phyloP scores from a whole-genome alignment of 2,113 vertebrate genomes.

The Oxygymnocypris stewartii region DNA sequence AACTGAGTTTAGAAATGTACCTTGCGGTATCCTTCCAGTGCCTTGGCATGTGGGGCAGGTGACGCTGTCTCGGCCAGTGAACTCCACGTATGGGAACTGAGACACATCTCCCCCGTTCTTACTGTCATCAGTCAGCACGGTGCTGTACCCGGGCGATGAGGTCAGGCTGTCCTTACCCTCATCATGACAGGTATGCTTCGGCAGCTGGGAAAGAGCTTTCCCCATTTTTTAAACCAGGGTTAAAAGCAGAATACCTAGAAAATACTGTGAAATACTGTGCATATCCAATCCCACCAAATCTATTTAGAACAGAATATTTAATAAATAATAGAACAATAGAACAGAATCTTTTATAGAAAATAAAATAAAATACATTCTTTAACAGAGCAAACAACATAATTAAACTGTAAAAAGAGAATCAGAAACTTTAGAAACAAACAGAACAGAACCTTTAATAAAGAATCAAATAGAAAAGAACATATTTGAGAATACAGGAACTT shows the following conservation, averaged over 20 bases:
- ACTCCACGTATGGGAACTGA: conserved; percentile 97
- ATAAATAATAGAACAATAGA: not conserved
- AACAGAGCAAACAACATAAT: not conserved
- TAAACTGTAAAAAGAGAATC: not conserved
- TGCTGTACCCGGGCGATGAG: conserved; percentile 67
- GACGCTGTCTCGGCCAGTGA: conserved; percentile 95
- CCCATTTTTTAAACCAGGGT: conserved; percentile 79
- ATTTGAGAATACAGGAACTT: not conserved
- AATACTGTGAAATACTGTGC: not conserved
- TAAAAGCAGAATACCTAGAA: not conserved
- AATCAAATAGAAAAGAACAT: not conserved
- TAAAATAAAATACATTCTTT: not conserved
- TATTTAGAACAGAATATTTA: not conserved
- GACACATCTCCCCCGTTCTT: conserved; percentile 88
- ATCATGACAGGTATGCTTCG: conserved; percentile 78
- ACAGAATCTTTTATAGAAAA: too few species aligned
- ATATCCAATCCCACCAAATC: not conserved
- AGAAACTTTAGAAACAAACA: not conserved
- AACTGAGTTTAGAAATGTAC: conserved; percentile 64
- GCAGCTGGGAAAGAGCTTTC: conserved; percentile 85
- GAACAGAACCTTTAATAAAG: not conserved
- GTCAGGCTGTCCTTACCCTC: conserved; percentile 75
- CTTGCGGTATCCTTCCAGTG: conserved; percentile 95
- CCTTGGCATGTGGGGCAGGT: conserved; percentile 97
- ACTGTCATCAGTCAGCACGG: conserved; percentile 75